Percentiles rank a stretch among this genome's conserved stretches.
Evolutionary conservation across 2,797 vertebrate genomes (phyloP).

Genomic region (Scleropages formosus): DNA sequence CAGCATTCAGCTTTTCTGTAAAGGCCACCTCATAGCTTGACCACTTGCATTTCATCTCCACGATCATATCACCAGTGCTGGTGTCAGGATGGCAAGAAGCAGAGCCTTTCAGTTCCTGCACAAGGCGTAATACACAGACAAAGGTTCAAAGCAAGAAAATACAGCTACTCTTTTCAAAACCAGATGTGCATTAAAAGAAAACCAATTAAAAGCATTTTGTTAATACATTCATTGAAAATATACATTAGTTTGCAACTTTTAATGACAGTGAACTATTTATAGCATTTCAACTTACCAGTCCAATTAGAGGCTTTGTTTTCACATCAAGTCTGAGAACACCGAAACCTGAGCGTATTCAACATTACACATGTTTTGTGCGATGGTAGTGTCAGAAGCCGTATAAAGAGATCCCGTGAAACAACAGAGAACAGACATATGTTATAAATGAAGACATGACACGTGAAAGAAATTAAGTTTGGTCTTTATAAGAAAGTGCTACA

Average conservation of each 20-base stretch:
- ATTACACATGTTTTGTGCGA: conserved; percentile 16
- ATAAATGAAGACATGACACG: too few relatives aligned
- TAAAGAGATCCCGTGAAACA: too few relatives aligned
- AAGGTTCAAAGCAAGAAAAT: neutral
- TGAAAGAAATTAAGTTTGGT: too few relatives aligned
- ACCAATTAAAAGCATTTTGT: too few relatives aligned
- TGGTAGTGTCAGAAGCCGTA: too few relatives aligned
- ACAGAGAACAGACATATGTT: too few relatives aligned
- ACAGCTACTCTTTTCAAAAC: too few relatives aligned
- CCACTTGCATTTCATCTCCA: conserved; percentile 98
- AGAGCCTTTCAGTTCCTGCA: conserved; percentile 93
- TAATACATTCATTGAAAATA: neutral
- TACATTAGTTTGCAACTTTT: too few relatives aligned
- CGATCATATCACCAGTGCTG: conserved; percentile 88
- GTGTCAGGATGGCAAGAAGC: conserved; percentile 93
- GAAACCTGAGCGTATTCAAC: conserved; percentile 74
- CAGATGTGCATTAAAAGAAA: too few relatives aligned
- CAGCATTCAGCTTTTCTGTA: conserved; percentile 97
- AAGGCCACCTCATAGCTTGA: conserved; percentile 91
- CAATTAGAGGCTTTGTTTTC: conserved; percentile 92
- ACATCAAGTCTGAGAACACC: conserved; percentile 96
- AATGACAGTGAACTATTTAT: neutral
- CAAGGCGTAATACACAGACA: too few relatives aligned
- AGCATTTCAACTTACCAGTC: conserved; percentile 81
- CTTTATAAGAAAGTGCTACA: too few relatives aligned